Percentiles rank a stretch among this genome's conserved stretches.
Conservation (phyloP, 2,888 invertebrate genomes). For the Dione juno region DNA sequence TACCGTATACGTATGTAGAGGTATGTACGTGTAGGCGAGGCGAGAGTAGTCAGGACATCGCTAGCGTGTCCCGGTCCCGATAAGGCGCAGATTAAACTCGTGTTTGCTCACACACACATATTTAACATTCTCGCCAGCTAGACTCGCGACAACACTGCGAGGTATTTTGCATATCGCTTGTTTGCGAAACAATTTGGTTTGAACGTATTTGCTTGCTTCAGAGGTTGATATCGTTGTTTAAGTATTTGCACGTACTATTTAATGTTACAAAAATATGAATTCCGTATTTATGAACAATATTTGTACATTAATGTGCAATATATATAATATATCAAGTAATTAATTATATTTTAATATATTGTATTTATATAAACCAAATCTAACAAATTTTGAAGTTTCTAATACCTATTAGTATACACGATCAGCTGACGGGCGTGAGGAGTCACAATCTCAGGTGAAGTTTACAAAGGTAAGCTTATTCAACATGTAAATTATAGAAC, state of each 20-base stretch:
- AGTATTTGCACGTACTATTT: conserved; percentile 38
- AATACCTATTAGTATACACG: no score
- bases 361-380: no score
- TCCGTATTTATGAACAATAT: no score
- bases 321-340: no score
- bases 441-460: conserved; percentile 11
- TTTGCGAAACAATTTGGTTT: conserved; percentile 74
- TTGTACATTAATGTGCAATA: no score
- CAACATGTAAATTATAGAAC: conserved; percentile 12
- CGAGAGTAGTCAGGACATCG: conserved; percentile 45
- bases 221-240: conserved; percentile 44
- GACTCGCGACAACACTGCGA: conserved; percentile 67
- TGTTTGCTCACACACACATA: conserved; percentile 78
- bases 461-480: conserved; percentile 16
- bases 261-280: not conserved
- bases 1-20: conserved; percentile 14
- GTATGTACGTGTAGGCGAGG: conserved; percentile 39
- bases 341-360: no score
- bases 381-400: no score
- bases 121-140: conserved; percentile 73
- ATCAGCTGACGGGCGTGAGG: conserved; percentile 2
- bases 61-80: conserved; percentile 58
- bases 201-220: conserved; percentile 60
- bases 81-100: conserved; percentile 79
- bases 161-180: conserved; percentile 75